Evolutionary conservation across 2,888 invertebrate genomes (phyloP), one percentile per base, ranked within the genome.

Genomic region (Spodoptera exigua): DNA sequence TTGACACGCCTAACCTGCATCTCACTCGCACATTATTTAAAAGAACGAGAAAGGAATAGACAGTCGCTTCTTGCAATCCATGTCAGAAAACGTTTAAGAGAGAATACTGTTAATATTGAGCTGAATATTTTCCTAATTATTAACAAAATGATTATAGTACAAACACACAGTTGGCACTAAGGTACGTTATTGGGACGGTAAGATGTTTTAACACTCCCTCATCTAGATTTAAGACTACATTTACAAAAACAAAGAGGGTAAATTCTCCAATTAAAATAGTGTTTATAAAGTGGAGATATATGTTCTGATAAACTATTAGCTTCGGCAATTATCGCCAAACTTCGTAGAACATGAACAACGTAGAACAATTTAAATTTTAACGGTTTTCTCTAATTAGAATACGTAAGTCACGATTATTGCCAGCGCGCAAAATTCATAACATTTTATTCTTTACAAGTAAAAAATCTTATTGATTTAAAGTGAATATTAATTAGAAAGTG

Each of bases 91-190:
- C 13, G 41, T 1, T 1, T 10, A 41, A 52, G 21, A 36, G 40
- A 40, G 55, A 70, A 70, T 70, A 69, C 70, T 70, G 62, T 44
- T 18, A 55, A 62, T 21, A 56, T 70, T 70, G 70, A 70, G 74
- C 70, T 48, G 52, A 16, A 27, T 46, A 17, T 54, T 46, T n/a
- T 18, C 47, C 18, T 66, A 66, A 36, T 58, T 34, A 54, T 18
- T 32, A 58, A 36, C 21, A 49, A 52, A 51, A 40, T 32, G 11
- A 27, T 44, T 54, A 7, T 18, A 43, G 14, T 55, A 60, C 41
- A 60, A 63, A 57, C 39, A 58, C 36, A 51, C 39, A 60, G 61
- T 85, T 86, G 86, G 86, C 86, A 86, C 86, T 82, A 78, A 70
- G 70, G 60, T 80, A 79, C 72, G n/a, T n/a, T n/a, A 47, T 12